A percentile compares a stretch with the other conserved stretches of the same genome.
phyloP scores from a whole-genome alignment of 2,888 invertebrate genomes.

The Phyllotreta striolata region DNA sequence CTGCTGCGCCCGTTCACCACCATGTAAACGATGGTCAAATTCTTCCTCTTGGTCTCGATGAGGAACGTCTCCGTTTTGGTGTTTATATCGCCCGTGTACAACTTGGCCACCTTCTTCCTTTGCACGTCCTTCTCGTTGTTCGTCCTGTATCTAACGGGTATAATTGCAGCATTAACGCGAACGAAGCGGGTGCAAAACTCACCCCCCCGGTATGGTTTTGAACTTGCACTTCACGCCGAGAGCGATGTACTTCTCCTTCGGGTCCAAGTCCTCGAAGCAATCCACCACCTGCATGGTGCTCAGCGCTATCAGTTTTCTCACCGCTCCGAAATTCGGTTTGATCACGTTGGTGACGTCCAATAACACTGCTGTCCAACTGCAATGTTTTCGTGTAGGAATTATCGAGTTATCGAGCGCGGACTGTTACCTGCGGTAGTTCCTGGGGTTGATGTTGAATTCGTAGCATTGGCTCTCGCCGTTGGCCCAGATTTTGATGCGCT shows the following conservation, averaged over 20 bases:
- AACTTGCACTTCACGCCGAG: slow-evolving; percentile 19
- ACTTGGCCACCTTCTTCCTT: slow-evolving; percentile 7
- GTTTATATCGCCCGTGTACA: slow-evolving; percentile 32
- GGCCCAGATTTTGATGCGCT: slow-evolving; percentile 33
- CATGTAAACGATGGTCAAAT: slow-evolving; percentile 32
- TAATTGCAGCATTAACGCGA: slow-evolving; percentile 19
- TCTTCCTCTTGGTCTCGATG: slow-evolving; percentile 30
- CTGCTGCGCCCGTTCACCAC: slow-evolving; percentile 29
- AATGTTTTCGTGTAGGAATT: no score
- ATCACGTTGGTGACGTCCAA: slow-evolving; percentile 26
- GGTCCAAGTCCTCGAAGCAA: slow-evolving; percentile 30
- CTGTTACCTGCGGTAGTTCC: slow-evolving; percentile 1
- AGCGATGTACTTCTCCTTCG: slow-evolving; percentile 6
- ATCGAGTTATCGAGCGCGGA: slow-evolving; percentile 3
- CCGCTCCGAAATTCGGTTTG: slow-evolving; percentile 27
- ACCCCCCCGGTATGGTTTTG: slow-evolving; percentile 21
- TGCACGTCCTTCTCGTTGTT: no score
- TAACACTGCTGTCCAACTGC: slow-evolving; percentile 33
- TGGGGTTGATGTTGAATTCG: slow-evolving; percentile 34
- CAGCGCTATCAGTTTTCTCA: slow-evolving; percentile 26
- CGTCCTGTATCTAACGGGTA: neutral
- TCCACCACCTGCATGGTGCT: slow-evolving; percentile 18
- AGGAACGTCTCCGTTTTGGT: slow-evolving; percentile 19
- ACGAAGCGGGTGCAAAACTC: slow-evolving; percentile 24
- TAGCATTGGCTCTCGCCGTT: slow-evolving; percentile 31